Percentiles rank a stretch among this genome's conserved stretches.
phyloP scores from a whole-genome alignment of 2,113 vertebrate species.

The Petrocephalus zakoni region DNA sequence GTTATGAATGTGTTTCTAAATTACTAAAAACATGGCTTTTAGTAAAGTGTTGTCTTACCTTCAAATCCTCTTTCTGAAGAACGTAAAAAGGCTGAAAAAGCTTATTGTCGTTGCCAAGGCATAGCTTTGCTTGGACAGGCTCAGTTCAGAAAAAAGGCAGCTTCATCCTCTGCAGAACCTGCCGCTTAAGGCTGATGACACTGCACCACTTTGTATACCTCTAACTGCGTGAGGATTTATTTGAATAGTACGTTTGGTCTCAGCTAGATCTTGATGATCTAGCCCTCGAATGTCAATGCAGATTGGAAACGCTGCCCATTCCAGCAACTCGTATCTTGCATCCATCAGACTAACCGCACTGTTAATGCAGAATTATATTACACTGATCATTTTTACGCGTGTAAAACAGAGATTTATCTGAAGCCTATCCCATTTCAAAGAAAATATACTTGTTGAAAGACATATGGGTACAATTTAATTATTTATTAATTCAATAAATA shows the following conservation, averaged over 20 bases:
- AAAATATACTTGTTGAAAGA: not conserved
- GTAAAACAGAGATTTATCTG: not conserved
- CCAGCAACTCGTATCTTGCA: not conserved
- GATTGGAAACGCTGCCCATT: not conserved
- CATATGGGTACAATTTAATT: not conserved
- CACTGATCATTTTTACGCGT: not conserved
- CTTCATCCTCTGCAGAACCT: not conserved
- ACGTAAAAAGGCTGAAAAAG: not conserved
- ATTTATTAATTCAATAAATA: not conserved
- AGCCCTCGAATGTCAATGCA: not conserved
- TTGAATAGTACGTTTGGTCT: not conserved
- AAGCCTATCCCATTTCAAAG: not conserved
- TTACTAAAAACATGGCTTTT: too few relatives aligned
- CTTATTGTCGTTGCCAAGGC: not conserved
- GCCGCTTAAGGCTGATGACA: not conserved
- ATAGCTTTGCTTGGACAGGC: not conserved
- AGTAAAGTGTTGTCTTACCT: not conserved
- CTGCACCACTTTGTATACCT: not conserved
- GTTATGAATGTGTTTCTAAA: too few relatives aligned
- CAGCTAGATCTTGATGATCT: not conserved
- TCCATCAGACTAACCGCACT: not conserved
- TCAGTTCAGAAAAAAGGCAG: not conserved
- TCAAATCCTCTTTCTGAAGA: not conserved
- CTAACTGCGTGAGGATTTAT: not conserved
- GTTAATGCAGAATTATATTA: not conserved